A percentile compares a stretch with the other conserved stretches of the same genome.
phyloP scores from a whole-genome alignment of 2,797 vertebrate species.

The Pseudomugil tenellus region DNA sequence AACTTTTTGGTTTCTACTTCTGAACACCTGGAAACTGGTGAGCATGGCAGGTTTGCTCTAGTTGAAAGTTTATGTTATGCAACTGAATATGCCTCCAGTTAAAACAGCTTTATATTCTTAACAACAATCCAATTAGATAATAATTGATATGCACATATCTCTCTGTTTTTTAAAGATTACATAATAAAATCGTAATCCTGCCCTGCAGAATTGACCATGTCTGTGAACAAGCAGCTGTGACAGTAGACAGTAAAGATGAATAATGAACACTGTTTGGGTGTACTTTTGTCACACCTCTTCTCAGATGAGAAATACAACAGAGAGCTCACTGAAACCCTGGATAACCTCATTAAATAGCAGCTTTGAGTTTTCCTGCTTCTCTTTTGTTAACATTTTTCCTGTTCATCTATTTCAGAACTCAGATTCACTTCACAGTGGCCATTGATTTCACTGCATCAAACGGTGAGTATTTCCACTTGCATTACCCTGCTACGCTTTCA shows the following conservation, averaged over 20 bases:
- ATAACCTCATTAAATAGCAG: constrained; percentile 60
- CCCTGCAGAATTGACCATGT: constrained; percentile 1
- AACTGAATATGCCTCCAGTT: not conserved
- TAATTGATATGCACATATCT: not conserved
- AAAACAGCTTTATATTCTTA: not conserved
- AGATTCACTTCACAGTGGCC: constrained; percentile 98
- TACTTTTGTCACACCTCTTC: constrained; percentile 38
- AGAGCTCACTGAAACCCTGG: constrained; percentile 37
- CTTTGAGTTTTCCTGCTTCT: constrained; percentile 36
- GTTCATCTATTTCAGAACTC: constrained; percentile 85
- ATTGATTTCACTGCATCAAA: constrained; percentile 99
- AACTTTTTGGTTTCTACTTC: not conserved
- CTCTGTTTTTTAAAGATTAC: not conserved
- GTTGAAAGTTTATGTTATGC: not conserved
- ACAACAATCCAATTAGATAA: not conserved
- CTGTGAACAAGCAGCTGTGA: constrained; percentile 14
- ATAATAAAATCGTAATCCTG: constrained; percentile 11
- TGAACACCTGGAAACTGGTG: not conserved
- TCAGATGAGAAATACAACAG: constrained; percentile 46
- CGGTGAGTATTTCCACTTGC: constrained; percentile 82
- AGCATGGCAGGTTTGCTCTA: not conserved
- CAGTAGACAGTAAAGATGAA: constrained; percentile 22
- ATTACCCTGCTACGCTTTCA: constrained; percentile 21
- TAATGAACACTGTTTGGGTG: constrained; percentile 23
- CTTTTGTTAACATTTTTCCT: constrained; percentile 55